These are phyloP conservation scores for Onychorhynchus coronatus DNA, from an alignment of 2,113 vertebrate genomes.

Conservation along the genomic window DNA sequence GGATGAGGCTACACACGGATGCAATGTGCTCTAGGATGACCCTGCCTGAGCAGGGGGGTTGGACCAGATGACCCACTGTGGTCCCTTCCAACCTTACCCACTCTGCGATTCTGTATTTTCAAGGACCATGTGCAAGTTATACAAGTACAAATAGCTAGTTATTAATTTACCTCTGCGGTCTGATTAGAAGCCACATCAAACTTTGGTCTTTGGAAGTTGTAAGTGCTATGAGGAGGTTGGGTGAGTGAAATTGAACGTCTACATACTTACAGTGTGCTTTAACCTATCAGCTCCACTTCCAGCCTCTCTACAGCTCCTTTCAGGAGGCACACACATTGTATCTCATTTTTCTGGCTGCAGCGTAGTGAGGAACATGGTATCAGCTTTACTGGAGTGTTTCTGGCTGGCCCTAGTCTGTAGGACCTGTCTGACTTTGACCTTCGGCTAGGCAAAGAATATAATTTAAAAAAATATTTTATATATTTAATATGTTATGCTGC, in stretches of 20 bases:
- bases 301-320: not conserved
- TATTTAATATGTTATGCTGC: not conserved
- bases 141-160: not conserved
- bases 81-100: not conserved
- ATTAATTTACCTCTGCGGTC: not conserved
- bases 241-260: not conserved
- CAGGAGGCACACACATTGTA: not conserved
- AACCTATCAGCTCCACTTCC: not conserved
- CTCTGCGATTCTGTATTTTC: not conserved
- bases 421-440: not conserved
- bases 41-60: not conserved
- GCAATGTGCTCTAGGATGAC: not conserved
- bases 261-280: not conserved
- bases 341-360: not conserved
- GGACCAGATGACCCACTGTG: not conserved
- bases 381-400: not conserved
- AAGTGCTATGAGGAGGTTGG: not conserved
- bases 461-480: not conserved
- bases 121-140: not conserved
- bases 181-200: not conserved
- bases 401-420: not conserved
- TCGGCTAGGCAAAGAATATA: not conserved
- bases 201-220: rapidly evolving
- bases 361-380: not conserved
- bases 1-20: not conserved